These are phyloP conservation scores for Eupithecia dodoneata DNA, from an alignment of 2,888 invertebrate species.

Conservation along the genomic window DNA sequence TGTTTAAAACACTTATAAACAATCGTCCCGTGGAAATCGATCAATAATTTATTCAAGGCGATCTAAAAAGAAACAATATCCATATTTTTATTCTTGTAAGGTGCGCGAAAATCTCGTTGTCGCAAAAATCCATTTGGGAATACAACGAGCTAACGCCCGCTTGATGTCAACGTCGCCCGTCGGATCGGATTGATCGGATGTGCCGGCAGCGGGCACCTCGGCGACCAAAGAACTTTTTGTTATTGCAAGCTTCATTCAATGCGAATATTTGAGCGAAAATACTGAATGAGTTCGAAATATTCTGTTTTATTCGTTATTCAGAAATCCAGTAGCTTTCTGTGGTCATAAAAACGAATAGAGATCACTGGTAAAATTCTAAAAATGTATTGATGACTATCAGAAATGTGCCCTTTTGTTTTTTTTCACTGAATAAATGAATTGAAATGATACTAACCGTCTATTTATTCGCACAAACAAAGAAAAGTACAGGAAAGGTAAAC, in stretches of 20 bases:
- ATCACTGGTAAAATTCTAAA: too few relatives aligned
- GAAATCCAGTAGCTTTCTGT: background rate
- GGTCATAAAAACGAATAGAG: background rate
- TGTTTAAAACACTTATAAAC: background rate
- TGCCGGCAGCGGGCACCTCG: slow-evolving; percentile 44
- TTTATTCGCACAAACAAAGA: slow-evolving; percentile 27
- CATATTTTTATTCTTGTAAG: background rate
- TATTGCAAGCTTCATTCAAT: slow-evolving; percentile 29
- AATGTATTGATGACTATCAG: background rate
- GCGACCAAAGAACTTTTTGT: slow-evolving; percentile 37
- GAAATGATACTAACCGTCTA: slow-evolving; percentile 3
- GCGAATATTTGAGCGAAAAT: slow-evolving; percentile 7
- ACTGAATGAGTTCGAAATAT: background rate
- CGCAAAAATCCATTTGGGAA: slow-evolving; percentile 71
- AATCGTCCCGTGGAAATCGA: background rate
- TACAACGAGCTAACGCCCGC: slow-evolving; percentile 58
- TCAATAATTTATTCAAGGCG: background rate
- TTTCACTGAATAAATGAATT: background rate
- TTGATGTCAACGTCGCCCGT: slow-evolving; percentile 61
- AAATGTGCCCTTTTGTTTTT: background rate
- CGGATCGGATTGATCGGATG: slow-evolving; percentile 66
- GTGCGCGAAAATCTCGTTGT: slow-evolving; percentile 56
- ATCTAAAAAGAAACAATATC: background rate
- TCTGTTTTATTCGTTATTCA: background rate
- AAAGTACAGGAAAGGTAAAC: slow-evolving; percentile 30